Percentiles rank a stretch among this genome's conserved stretches.
phyloP scores from a whole-genome alignment of 2,888 invertebrate species.

The Drosophila sordidapex region DNA sequence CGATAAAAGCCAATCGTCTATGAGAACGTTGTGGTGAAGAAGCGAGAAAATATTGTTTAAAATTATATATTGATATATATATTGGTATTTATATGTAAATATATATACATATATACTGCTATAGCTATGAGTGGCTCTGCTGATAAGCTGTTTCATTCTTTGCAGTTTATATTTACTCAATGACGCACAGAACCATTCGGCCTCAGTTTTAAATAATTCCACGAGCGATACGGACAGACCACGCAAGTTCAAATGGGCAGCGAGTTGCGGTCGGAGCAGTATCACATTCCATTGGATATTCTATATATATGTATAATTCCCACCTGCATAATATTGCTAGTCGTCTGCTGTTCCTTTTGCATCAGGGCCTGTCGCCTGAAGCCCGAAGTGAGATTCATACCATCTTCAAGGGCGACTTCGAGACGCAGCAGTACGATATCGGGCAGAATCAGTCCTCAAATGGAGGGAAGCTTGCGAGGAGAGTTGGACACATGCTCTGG shows the following conservation, averaged over 20 bases:
- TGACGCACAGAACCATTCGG: not conserved
- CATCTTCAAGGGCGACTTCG: not conserved
- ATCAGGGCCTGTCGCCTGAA: not conserved
- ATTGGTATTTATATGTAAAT: too few species aligned
- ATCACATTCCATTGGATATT: conserved; percentile 13
- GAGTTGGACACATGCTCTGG: not conserved
- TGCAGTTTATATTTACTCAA: not conserved
- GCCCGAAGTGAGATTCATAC: conserved; percentile 11
- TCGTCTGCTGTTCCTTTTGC: conserved; percentile 10
- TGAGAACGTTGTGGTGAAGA: too few species aligned
- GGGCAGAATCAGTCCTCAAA: not conserved
- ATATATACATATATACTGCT: not conserved
- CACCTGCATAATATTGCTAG: not conserved
- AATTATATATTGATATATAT: too few species aligned
- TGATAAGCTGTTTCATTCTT: not conserved
- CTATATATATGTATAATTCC: too few species aligned
- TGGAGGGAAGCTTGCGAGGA: fast-evolving
- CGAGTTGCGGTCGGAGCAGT: not conserved
- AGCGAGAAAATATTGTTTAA: too few species aligned
- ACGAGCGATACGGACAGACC: not conserved
- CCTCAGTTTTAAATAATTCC: not conserved
- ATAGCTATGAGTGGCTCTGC: not conserved
- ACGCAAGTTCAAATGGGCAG: not conserved
- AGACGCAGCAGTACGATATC: not conserved
- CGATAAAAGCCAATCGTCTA: not conserved